A percentile compares a stretch with the other conserved stretches of the same genome.
Evolutionary conservation across 2,888 invertebrate genomes (phyloP).

Genomic region (Teleiodes luculella): DNA sequence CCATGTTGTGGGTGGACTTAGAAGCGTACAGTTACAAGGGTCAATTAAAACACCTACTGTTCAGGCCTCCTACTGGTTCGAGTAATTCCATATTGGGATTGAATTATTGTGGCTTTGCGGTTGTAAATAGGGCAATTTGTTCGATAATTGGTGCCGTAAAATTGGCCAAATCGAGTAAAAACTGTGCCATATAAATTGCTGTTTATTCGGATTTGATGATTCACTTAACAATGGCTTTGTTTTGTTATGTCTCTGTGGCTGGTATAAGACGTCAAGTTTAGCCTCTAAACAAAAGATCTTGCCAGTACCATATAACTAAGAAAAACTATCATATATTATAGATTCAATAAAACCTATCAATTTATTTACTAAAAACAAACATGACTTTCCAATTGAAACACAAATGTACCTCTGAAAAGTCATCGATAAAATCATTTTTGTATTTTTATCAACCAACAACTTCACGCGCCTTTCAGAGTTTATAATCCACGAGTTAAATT

Average conservation of each 20-base stretch:
- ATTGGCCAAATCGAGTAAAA: background rate
- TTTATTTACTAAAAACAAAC: too few relatives aligned
- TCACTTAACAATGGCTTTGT: background rate
- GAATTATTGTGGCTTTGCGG: conserved; percentile 22
- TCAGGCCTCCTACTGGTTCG: background rate
- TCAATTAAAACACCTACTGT: conserved; percentile 23
- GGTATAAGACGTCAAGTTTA: too few relatives aligned
- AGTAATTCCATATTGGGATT: conserved; percentile 14
- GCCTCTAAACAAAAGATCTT: too few relatives aligned
- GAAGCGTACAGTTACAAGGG: conserved; percentile 12
- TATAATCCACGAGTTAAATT: background rate
- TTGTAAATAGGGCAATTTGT: conserved; percentile 17
- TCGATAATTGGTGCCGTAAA: conserved; percentile 15
- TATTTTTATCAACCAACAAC: too few relatives aligned
- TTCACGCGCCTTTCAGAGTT: too few relatives aligned
- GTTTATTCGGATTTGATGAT: background rate
- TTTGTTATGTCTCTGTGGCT: background rate
- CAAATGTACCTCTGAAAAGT: too few relatives aligned
- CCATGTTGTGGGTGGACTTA: conserved; percentile 8
- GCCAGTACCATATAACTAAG: too few relatives aligned
- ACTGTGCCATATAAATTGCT: background rate
- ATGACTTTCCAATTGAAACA: too few relatives aligned
- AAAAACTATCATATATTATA: too few relatives aligned
- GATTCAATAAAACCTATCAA: too few relatives aligned
- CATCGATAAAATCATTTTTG: too few relatives aligned